Evolutionary conservation across 35 echinoderm and acorn worm genomes (phyloP).

Genomic region (Stichopus chloronotus): DNA sequence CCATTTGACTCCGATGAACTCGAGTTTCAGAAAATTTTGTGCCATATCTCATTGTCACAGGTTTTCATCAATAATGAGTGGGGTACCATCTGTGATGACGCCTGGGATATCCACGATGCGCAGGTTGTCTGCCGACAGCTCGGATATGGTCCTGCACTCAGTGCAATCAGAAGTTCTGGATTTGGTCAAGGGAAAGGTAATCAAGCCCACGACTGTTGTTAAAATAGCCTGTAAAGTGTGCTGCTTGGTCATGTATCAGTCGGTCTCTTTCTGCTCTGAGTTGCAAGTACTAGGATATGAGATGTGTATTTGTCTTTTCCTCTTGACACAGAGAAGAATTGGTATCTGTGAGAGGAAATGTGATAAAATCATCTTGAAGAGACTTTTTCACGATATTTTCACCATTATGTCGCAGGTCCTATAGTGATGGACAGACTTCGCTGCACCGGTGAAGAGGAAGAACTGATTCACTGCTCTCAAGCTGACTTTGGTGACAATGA

Average conservation of each 20-base stretch:
- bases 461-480: constrained; percentile 87
- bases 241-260: too few relatives aligned
- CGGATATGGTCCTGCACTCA: constrained; percentile 78
- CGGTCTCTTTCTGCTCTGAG: too few relatives aligned
- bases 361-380: not conserved
- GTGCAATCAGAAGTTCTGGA: constrained; percentile 63
- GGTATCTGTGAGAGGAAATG: not conserved
- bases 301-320: not conserved
- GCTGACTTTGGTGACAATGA: constrained; percentile 72
- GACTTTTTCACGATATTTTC: not conserved
- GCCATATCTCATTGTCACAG: not conserved
- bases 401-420: constrained; percentile 8
- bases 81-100: constrained; percentile 94
- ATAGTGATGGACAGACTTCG: constrained; percentile 69
- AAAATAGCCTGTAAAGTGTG: too few relatives aligned
- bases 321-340: not conserved
- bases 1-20: too few relatives aligned
- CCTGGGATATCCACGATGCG: constrained; percentile 83
- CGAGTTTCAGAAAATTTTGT: not conserved
- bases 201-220: not conserved
- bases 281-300: too few relatives aligned
- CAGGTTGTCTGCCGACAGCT: constrained; percentile 85
- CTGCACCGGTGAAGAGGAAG: constrained; percentile 75
- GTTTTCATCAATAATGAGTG: constrained; percentile 79
- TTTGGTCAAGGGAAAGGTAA: constrained; percentile 78